Evolutionary conservation across 1,140 invertebrate species (phyloP).

Genomic region (Thaumetopoea pityocampa): DNA sequence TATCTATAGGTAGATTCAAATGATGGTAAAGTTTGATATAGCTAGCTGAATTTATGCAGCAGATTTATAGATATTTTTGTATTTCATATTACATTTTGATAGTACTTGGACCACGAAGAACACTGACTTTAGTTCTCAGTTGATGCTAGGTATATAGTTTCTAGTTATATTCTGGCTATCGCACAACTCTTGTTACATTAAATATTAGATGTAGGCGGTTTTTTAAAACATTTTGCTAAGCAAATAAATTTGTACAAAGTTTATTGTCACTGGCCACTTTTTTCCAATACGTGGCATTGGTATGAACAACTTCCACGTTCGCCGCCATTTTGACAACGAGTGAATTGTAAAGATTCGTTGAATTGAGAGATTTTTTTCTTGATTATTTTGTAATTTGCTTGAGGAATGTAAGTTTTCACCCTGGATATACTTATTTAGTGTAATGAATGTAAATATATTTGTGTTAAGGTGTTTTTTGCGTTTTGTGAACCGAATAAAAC

Average conservation of each 20-base stretch:
- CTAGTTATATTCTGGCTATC: not conserved
- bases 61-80: too few relatives aligned
- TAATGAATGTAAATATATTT: not conserved
- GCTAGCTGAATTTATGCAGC: too few relatives aligned
- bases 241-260: constrained; percentile 5
- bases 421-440: not conserved
- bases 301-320: constrained; percentile 84
- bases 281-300: constrained; percentile 84
- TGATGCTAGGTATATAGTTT: too few relatives aligned
- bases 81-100: too few relatives aligned
- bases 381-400: constrained; percentile 79
- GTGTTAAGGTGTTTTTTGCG: constrained; percentile 4
- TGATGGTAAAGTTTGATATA: too few relatives aligned
- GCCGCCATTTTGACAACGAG: constrained; percentile 87
- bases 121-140: too few relatives aligned
- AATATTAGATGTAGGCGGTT: not conserved
- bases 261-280: constrained; percentile 59
- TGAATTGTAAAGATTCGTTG: constrained; percentile 82
- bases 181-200: too few relatives aligned
- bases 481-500: constrained; percentile 23
- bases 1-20: too few relatives aligned
- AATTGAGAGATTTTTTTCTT: constrained; percentile 82
- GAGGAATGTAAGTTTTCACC: constrained; percentile 76
- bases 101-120: too few relatives aligned
- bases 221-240: too few relatives aligned